A percentile compares a stretch with the other conserved stretches of the same genome.
Conservation (phyloP, 2,797 vertebrate genomes). For the Eulemur coronatus region DNA sequence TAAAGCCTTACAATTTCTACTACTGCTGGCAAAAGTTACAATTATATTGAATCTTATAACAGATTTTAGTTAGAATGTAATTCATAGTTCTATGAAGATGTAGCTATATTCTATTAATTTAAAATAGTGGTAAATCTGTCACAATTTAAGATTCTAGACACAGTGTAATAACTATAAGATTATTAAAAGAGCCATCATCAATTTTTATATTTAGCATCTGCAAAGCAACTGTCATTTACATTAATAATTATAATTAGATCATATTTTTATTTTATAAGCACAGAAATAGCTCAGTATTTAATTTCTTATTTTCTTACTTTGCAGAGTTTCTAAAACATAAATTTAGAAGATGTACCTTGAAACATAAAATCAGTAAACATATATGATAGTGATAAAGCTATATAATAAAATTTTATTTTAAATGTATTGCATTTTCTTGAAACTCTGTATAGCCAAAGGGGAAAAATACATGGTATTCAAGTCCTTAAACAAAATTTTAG, state of each 20-base stretch:
- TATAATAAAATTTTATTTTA: constrained; percentile 9
- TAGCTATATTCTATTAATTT: constrained; percentile 72
- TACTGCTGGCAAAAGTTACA: not conserved
- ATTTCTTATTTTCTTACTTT: constrained; percentile 63
- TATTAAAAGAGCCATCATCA: constrained; percentile 68
- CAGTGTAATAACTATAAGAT: constrained; percentile 64
- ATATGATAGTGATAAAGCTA: not conserved
- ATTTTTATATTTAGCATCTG: constrained; percentile 69
- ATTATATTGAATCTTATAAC: not conserved
- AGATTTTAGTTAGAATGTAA: constrained; percentile 71
- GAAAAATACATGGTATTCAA: not conserved
- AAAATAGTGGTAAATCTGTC: constrained; percentile 73
- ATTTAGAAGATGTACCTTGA: constrained; percentile 25
- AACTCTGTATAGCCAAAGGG: not conserved
- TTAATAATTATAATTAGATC: constrained; percentile 68
- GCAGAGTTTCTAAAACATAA: constrained; percentile 48
- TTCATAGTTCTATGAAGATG: constrained; percentile 66
- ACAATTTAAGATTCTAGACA: constrained; percentile 46
- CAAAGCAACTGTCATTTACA: constrained; percentile 63
- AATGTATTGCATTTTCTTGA: not conserved
- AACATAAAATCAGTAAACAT: constrained; percentile 57
- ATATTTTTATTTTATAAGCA: constrained; percentile 44
- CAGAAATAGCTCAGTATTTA: not conserved
- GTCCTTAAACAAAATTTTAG: not conserved
- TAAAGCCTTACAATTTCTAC: not conserved